Evolutionary conservation across 2,888 invertebrate species (phyloP).

Genomic region (Lasioglossum malachurum): DNA sequence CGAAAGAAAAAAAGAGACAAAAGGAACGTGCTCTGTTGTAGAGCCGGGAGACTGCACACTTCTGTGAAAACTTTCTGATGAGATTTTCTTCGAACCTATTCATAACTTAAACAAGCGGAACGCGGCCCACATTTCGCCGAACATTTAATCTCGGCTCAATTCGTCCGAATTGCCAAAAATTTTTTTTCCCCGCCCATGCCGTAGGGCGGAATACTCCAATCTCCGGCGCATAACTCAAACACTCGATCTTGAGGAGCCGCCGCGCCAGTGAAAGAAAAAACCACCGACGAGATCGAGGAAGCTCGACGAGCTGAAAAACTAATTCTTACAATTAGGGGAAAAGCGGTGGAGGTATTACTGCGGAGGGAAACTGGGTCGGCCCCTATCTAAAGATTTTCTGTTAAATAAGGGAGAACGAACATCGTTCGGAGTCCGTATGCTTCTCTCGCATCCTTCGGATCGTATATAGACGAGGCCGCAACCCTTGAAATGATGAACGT

Average conservation of each 20-base stretch:
- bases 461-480: neutral
- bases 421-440: neutral
- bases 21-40: neutral
- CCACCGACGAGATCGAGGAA: neutral
- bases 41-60: slow-evolving; percentile 28
- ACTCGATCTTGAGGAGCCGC: slow-evolving; percentile 7
- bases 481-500: slow-evolving; percentile 22
- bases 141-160: slow-evolving; percentile 48
- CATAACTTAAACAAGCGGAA: slow-evolving; percentile 59
- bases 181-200: neutral
- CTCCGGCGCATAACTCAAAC: slow-evolving; percentile 23
- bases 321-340: slow-evolving; percentile 10
- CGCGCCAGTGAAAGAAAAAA: neutral
- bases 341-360: neutral
- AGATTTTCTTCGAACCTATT: slow-evolving; percentile 52
- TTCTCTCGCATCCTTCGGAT: neutral
- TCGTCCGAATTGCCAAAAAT: slow-evolving; percentile 50
- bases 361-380: neutral
- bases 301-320: slow-evolving; percentile 11
- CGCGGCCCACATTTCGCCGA: slow-evolving; percentile 35
- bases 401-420: neutral
- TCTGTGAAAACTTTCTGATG: slow-evolving; percentile 58
- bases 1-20: slow-evolving; percentile 11
- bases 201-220: slow-evolving; percentile 14
- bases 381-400: neutral